phyloP scores from a whole-genome alignment of 64 coral and sea anemone species.

The Montipora cactus region DNA sequence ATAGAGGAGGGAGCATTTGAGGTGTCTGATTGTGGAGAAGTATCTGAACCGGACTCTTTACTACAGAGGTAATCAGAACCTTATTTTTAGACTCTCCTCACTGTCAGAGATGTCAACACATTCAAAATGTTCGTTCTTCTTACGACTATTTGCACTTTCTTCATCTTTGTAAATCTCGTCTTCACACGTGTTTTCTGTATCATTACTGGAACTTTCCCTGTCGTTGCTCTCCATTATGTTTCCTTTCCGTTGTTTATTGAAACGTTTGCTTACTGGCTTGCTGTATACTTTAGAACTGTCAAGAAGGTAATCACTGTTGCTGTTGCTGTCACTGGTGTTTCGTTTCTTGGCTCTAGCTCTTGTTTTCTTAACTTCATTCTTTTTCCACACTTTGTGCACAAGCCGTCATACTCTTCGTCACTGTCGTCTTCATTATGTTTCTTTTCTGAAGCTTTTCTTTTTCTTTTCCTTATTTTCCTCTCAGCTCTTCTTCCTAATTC shows the following conservation, averaged over 20 bases:
- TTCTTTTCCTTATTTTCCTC: constrained; percentile 20
- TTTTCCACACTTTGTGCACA: constrained; percentile 19
- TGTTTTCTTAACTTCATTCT: neutral
- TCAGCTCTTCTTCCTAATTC: constrained; percentile 36
- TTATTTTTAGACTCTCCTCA: constrained; percentile 21
- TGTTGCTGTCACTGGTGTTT: neutral
- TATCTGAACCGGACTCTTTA: constrained; percentile 5
- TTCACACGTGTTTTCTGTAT: constrained; percentile 13
- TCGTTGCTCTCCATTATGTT: neutral
- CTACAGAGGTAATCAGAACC: constrained; percentile 35
- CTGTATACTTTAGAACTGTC: constrained; percentile 30
- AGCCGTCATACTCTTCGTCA: constrained; percentile 57
- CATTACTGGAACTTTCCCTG: neutral
- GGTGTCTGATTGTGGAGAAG: constrained; percentile 33
- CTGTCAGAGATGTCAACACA: constrained; percentile 45
- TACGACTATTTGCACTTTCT: constrained; percentile 22
- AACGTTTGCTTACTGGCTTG: constrained; percentile 4
- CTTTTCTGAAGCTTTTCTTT: neutral
- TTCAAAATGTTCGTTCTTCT: constrained; percentile 29
- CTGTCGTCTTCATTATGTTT: neutral
- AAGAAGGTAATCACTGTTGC: constrained; percentile 35
- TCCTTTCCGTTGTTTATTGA: constrained; percentile 27
- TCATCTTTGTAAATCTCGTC: constrained; percentile 23
- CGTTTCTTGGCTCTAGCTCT: constrained; percentile 13
- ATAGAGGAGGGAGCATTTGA: constrained; percentile 30